A percentile compares a stretch with the other conserved stretches of the same genome.
phyloP scores from a whole-genome alignment of 92 coral and sea anemone genomes.

The Bergia sp. region DNA sequence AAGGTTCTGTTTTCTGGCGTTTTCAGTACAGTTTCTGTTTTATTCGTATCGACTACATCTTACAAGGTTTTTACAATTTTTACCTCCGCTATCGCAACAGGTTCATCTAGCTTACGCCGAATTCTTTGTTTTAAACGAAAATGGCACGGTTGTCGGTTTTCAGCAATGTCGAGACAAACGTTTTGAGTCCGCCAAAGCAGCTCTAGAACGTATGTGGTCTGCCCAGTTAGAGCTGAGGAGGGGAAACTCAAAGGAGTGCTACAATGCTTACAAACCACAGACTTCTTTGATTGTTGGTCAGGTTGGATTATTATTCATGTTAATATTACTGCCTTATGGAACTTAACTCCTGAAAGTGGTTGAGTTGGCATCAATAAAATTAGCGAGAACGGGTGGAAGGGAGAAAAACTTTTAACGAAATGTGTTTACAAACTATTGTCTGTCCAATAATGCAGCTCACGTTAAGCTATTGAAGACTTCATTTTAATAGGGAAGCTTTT shows the following conservation, averaged over 20 bases:
- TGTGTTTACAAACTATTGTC: background rate
- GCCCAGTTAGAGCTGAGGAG: background rate
- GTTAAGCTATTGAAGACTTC: no score
- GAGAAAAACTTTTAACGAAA: no score
- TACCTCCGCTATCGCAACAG: background rate
- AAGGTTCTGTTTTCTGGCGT: no score
- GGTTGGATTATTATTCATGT: background rate
- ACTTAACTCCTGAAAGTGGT: background rate
- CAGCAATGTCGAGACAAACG: background rate
- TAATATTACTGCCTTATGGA: background rate
- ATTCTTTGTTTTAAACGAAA: background rate
- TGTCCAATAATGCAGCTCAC: background rate
- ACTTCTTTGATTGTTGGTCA: background rate
- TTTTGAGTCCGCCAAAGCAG: background rate
- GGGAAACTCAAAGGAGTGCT: background rate
- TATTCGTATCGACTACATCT: no score
- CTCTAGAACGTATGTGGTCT: background rate
- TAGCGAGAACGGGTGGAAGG: background rate
- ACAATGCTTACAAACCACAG: background rate
- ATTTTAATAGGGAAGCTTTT: no score
- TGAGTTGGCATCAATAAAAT: background rate
- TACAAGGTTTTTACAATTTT: no score
- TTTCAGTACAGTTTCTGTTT: no score
- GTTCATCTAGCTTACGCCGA: background rate
- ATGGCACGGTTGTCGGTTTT: background rate